Evolutionary conservation across 2,888 invertebrate genomes (phyloP), one percentile per base, ranked within the genome.

Genomic region (Serrognathus titanus): DNA sequence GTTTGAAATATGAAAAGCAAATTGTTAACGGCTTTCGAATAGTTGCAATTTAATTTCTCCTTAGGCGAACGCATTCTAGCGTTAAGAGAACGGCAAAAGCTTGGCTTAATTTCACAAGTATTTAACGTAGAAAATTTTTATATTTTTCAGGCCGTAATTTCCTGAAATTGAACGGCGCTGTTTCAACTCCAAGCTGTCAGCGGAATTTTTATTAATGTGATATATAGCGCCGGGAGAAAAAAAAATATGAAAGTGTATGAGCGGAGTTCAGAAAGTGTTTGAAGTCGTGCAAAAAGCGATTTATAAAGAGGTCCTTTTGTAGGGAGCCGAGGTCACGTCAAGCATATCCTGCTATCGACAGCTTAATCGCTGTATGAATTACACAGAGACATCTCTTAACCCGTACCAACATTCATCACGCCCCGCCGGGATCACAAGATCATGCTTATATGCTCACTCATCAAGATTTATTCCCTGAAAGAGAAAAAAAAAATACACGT

Each of bases 281-380:
- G 54, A 54, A 54, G 54, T 54, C 41, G 54, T 43, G 54, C 54
- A 54, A 54, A 54, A 54, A 48, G 48, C 54, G 54, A 54, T 54
- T 48, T 54, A 54, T 54, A 54, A 54, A 54, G 48, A 49, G 54
- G 53, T 54, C 37, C 48, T 54, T n/a, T 54, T 54, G 43, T 54
- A 54, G 49, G 54, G 43, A 54, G 48, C 48, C 49, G 54, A 54
- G 54, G 54, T 54, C 54, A 48, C 54, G 48, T 54, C 54, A 54
- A 45, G 54, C 55, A 51, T 50, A 47, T 54, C 59, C 59, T 65
- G 67, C 57, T 67, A 67, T 66, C 65, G 67, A 67, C 67, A 66
- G 65, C 61, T 67, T 66, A 66, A 67, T 67, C 62, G 67, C 61
- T 57, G 60, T 66, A 66, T 67, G 67, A 67, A 67, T 66, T 67